Evolutionary conservation across 2,888 invertebrate species (phyloP).

Genomic region (Acronicta alni): DNA sequence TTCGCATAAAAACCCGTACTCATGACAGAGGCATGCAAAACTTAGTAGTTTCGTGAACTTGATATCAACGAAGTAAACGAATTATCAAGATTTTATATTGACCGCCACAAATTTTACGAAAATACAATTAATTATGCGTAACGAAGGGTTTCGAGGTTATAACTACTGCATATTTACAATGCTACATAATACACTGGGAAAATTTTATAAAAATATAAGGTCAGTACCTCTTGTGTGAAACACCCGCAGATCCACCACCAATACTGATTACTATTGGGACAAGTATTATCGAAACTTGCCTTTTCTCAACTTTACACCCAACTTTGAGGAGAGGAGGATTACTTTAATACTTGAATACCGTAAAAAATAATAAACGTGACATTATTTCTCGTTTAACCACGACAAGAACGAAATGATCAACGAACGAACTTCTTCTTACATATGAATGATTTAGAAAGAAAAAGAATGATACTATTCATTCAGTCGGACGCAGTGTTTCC

Average conservation of each 20-base stretch:
- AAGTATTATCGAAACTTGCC: background rate
- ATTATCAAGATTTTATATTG: constrained; percentile 1
- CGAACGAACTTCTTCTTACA: no score
- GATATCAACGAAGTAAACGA: background rate
- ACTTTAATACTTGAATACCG: constrained; percentile 2
- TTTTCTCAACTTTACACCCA: constrained; percentile 15
- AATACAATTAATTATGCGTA: constrained; percentile 1
- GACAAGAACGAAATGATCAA: constrained; percentile 6
- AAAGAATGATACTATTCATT: no score
- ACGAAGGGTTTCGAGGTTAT: constrained; percentile 43
- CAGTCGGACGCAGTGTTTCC: no score
- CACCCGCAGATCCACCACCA: constrained; percentile 4
- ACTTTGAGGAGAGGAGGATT: background rate
- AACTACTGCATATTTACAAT: constrained; percentile 27
- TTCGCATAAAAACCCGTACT: no score
- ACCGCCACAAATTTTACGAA: background rate
- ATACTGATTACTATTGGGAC: background rate
- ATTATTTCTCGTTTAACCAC: constrained; percentile 41
- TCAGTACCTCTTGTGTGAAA: constrained; percentile 28
- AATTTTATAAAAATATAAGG: constrained; percentile 20
- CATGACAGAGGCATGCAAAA: background rate
- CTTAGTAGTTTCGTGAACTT: constrained; percentile 5
- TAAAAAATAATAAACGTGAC: constrained; percentile 49
- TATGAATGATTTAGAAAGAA: no score
- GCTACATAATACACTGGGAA: constrained; percentile 9